These are phyloP conservation scores for Chesias legatella DNA, from an alignment of 2,888 invertebrate species.

Conservation along the genomic window DNA sequence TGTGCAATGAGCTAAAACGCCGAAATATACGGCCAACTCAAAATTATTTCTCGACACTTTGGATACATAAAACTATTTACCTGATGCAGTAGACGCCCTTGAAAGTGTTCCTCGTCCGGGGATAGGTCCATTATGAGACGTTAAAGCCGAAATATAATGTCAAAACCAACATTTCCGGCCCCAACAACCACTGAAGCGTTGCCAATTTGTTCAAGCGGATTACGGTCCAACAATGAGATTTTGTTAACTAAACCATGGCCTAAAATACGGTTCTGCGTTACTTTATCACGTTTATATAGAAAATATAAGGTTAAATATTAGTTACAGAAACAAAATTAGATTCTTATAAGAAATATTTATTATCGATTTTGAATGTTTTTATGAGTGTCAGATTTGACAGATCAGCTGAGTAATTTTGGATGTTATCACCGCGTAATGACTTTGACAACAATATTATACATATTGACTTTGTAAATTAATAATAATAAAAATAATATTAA, in stretches of 20 bases:
- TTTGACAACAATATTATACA: too few species aligned
- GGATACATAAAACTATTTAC: slow-evolving; percentile 49
- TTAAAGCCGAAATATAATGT: slow-evolving; percentile 37
- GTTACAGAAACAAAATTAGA: not conserved
- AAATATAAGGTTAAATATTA: not conserved
- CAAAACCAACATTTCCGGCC: slow-evolving; percentile 55
- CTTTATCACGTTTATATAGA: not conserved
- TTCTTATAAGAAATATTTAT: not conserved
- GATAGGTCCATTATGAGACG: slow-evolving; percentile 81
- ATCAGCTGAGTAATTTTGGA: too few species aligned
- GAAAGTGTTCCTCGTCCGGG: slow-evolving; percentile 90
- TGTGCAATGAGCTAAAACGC: slow-evolving; percentile 5
- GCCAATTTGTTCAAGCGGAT: slow-evolving; percentile 29
- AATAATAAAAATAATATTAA: too few species aligned
- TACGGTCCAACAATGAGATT: not conserved
- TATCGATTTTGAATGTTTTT: not conserved
- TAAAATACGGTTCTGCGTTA: not conserved
- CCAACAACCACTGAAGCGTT: slow-evolving; percentile 58
- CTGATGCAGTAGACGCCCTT: slow-evolving; percentile 88
- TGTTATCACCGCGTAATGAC: too few species aligned
- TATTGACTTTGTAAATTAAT: too few species aligned
- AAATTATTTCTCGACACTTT: too few species aligned
- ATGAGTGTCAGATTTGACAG: not conserved
- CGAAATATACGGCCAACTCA: too few species aligned
- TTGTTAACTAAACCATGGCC: slow-evolving; percentile 15